phyloP scores from a whole-genome alignment of 1,140 invertebrate genomes.

The Zaprionus ornatus region DNA sequence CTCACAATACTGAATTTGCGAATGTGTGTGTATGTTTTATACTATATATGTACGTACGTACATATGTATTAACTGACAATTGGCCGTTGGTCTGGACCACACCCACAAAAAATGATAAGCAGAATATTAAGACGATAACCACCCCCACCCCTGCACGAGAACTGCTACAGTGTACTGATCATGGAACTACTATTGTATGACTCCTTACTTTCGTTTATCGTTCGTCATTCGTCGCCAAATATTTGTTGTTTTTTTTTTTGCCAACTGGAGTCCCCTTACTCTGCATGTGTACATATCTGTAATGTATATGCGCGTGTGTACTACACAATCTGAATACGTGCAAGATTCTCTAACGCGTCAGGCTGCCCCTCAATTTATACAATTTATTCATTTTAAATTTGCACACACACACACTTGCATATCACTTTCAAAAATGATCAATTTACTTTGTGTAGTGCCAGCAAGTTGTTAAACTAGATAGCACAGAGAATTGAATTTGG shows the following conservation, averaged over 20 bases:
- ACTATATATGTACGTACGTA: background rate
- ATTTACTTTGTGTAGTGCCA: slow-evolving; percentile 34
- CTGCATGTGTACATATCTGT: slow-evolving; percentile 1
- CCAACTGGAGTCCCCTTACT: slow-evolving; percentile 28
- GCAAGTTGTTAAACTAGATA: slow-evolving; percentile 43
- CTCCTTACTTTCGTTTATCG: slow-evolving; percentile 3
- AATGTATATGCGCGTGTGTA: slow-evolving; percentile 9
- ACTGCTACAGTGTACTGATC: background rate
- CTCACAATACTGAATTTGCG: background rate
- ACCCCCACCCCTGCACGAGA: slow-evolving; percentile 18
- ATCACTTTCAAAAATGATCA: slow-evolving; percentile 50
- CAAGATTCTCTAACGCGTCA: slow-evolving; percentile 1
- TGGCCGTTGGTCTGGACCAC: slow-evolving; percentile 56
- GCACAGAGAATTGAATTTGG: slow-evolving; percentile 40
- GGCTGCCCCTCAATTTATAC: slow-evolving; percentile 41
- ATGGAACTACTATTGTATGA: background rate
- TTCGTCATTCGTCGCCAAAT: slow-evolving; percentile 16
- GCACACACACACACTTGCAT: slow-evolving; percentile 19
- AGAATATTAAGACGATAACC: slow-evolving; percentile 37
- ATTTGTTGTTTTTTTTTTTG: slow-evolving; percentile 31
- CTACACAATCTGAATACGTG: slow-evolving; percentile 10
- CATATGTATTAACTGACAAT: slow-evolving; percentile 10
- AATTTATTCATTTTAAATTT: slow-evolving; percentile 29
- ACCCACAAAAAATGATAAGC: slow-evolving; percentile 72
- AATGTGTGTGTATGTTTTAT: slow-evolving; percentile 1